Base-by-base conservation (phyloP, 2,113 vertebrate genomes). In the Halcyon malimbica region DNA sequence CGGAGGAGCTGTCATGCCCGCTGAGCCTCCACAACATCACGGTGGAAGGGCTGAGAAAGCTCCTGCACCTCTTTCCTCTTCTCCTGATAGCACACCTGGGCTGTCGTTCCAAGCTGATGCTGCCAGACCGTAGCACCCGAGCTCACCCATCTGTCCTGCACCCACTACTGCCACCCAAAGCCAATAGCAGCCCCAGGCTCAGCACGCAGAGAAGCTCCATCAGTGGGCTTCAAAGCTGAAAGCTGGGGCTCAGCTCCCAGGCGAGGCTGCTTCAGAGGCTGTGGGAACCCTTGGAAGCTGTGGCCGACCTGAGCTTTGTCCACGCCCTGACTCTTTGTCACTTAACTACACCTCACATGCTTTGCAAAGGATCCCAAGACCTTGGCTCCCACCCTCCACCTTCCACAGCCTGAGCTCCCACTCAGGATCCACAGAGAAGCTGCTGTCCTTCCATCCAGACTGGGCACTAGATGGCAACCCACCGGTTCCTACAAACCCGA, bases 11-110 rank as follows among this genome's bases (percentile, higher is more conserved):
- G 59, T 2, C 0, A 0, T 7, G 39, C 21, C 46, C 41, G 41
- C 0, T 19, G 19, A 46, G 33, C 44, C 57, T 15, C 26, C 31
- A 50, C 4, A 0, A 1, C 9, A 1, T n/a, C 37, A 7, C 1
- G 0, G 39, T 8, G 29, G 29, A 69, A 39, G 28, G 46, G 25
- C 26, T 68, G 63, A 79, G 29, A 31, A 26, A 25, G 8, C 13
- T 71, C 63, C 71, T 25, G 48, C 0, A 4, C 46, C 46, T 24
- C 28, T 16, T 12, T 6, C 46, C 67, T 42, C 23, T 33, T 23
- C 35, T 54, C 28, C 67, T 59, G 53, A 4, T 3, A 9, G 29
- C 14, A 48, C 28, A 42, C 5, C 56, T 51, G 4, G 63, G 29
- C 28, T 35, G 84, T 10, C 57, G 11, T 10, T 33, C 73, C 28